Evolutionary conservation across 2,888 invertebrate genomes (phyloP).

Genomic region (Drosophila anceps): DNA sequence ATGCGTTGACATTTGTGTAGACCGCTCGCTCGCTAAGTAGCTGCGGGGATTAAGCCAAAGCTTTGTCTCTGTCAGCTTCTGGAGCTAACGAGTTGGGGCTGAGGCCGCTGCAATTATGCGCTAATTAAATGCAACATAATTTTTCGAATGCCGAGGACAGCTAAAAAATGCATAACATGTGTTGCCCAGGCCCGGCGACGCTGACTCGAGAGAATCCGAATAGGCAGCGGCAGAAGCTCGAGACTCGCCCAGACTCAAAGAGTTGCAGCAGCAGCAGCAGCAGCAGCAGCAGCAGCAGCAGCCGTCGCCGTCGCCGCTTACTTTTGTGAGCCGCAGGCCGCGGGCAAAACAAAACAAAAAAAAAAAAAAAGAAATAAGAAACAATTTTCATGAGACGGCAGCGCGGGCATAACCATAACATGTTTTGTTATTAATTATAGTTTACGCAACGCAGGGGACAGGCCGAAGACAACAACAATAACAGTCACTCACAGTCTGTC

Average conservation of each 20-base stretch:
- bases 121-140: constrained; percentile 82
- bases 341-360: constrained; percentile 52
- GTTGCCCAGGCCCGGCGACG: constrained; percentile 59
- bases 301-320: constrained; percentile 21
- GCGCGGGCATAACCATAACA: constrained; percentile 80
- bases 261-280: constrained; percentile 6
- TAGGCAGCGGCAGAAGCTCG: constrained; percentile 20
- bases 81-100: constrained; percentile 35
- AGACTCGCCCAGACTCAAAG: constrained; percentile 13
- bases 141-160: constrained; percentile 77
- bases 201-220: constrained; percentile 27
- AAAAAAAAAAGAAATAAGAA: constrained; percentile 40
- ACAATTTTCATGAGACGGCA: constrained; percentile 68
- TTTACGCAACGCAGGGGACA: constrained; percentile 78
- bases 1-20: constrained; percentile 53
- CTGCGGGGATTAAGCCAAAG: constrained; percentile 44
- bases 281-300: constrained; percentile 16
- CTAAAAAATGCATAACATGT: constrained; percentile 80
- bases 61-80: constrained; percentile 31
- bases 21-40: constrained; percentile 48
- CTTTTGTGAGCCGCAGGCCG: constrained; percentile 45
- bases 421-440: constrained; percentile 82
- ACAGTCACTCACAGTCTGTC: constrained; percentile 62
- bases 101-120: constrained; percentile 73
- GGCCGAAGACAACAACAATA: constrained; percentile 74